These are phyloP conservation scores for Spinibarbus caldwelli DNA, from an alignment of 2,797 vertebrate species.

Conservation along the genomic window DNA sequence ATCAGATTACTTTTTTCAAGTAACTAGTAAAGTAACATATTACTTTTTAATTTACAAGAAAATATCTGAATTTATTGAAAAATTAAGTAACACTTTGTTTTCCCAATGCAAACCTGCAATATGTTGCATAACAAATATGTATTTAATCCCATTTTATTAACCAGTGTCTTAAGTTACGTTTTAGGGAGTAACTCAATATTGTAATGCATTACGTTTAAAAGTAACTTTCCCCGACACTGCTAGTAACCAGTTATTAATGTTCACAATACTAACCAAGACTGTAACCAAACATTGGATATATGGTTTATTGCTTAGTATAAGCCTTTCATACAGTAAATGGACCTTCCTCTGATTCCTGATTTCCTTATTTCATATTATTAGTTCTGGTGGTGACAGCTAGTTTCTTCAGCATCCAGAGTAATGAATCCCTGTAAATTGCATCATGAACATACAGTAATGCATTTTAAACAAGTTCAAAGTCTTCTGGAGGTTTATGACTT, in stretches of 20 bases:
- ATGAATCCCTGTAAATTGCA: neutral
- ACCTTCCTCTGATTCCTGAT: neutral
- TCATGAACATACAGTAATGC: neutral
- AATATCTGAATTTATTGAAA: too few relatives aligned
- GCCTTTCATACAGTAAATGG: neutral
- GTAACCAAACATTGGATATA: neutral
- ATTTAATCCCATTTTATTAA: too few relatives aligned
- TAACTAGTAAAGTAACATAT: too few relatives aligned
- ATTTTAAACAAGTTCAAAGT: neutral
- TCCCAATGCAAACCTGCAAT: too few relatives aligned
- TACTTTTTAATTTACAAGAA: too few relatives aligned
- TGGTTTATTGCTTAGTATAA: neutral
- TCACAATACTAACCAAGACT: neutral
- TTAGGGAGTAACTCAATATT: too few relatives aligned
- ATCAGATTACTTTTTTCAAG: too few relatives aligned
- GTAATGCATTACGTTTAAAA: too few relatives aligned
- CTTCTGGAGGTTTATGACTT: neutral
- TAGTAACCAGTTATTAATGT: neutral
- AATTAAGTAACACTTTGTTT: neutral
- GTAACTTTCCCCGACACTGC: too few relatives aligned
- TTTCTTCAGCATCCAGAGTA: neutral
- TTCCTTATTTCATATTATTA: neutral
- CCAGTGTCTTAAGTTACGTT: too few relatives aligned
- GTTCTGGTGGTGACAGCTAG: too few relatives aligned
- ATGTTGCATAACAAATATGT: too few relatives aligned